Percentiles rank a stretch among this genome's conserved stretches.
Conservation (phyloP, 2,888 invertebrate genomes). For the Habrosyne pyritoides region DNA sequence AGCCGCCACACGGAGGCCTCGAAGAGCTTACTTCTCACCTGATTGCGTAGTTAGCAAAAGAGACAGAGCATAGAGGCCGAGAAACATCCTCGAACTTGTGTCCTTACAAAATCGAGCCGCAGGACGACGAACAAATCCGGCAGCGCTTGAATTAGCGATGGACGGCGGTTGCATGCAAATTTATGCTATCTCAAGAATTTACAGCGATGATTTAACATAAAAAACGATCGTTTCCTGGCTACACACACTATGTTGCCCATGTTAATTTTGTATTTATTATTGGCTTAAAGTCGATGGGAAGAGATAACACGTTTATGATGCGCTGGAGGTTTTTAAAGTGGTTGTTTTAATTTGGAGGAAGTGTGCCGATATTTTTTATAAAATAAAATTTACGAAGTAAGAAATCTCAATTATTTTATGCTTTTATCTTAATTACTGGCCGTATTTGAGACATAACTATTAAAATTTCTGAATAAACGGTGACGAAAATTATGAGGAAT, state of each 20-base stretch:
- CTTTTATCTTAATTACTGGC: no score
- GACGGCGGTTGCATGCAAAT: conserved; percentile 56
- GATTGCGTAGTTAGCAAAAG: no score
- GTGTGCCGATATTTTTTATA: conserved; percentile 14
- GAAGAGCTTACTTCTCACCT: no score
- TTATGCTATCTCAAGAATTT: conserved; percentile 28
- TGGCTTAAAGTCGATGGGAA: conserved; percentile 24
- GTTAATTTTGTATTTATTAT: conserved; percentile 41
- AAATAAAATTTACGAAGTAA: neutral
- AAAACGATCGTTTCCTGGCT: conserved; percentile 57
- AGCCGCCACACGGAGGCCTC: no score
- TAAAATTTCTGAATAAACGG: no score
- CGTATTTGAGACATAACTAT: no score
- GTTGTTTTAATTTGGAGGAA: conserved; percentile 17
- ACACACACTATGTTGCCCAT: conserved; percentile 53
- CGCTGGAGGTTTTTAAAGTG: conserved; percentile 23
- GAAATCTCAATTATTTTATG: no score
- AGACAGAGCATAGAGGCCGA: no score
- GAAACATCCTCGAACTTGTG: no score
- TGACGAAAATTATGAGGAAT: no score
- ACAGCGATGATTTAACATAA: conserved; percentile 46
- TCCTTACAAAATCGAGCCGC: no score
- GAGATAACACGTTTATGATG: conserved; percentile 25
- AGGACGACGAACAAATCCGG: conserved; percentile 30
- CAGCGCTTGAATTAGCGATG: conserved; percentile 52